Evolutionary conservation across 2,888 invertebrate genomes (phyloP), one percentile per base, ranked within the genome.

Genomic region (Smittia aterrima): DNA sequence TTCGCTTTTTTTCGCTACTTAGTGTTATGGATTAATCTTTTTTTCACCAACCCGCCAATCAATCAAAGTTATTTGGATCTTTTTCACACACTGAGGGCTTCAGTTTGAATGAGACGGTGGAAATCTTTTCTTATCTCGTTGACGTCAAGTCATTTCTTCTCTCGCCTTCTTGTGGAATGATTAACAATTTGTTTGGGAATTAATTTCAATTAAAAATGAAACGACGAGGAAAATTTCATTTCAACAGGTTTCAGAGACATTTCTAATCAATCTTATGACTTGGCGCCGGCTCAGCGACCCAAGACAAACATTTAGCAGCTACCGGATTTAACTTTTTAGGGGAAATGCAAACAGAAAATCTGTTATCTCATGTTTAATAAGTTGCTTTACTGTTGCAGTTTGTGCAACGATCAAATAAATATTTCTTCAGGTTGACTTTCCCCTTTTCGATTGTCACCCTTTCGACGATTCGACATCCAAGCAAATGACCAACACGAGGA

Each of bases 21-120:
- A n/a, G 58, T 58, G 27, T 22, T 64, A n/a, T 66, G 66, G 66
- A 32, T 66, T 66, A 66, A 66, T 66, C n/a, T 38, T 66, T 66
- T 40, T 66, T 66, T 64, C 24, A 9, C 24, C 24, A 13, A 64
- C 16, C 38, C 38, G 40, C 66, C 20, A 64, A 64, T 64, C 64
- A 64, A 64, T 64, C 64, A 64, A 64, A 64, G 4, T 64, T 64
- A 25, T 13, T 64, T 64, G 22, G 58, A 58, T 24, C 24, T 64
- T 64, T 64, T 64, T 27, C 25, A 64, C 25, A 58, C n/a, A 20
- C 22, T 22, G 47, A 32, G 9, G 9, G 32, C 16, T 58, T 58
- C 18, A n/a, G 18, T 58, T 22, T 58, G 27, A 6, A 64, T 1
- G 3, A n/a, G 20, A 58, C 16, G 18, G 18, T 9, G n/a, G 18